Base-by-base conservation (phyloP, 2,113 vertebrate genomes). In the Pelvicachromis taeniatus region DNA sequence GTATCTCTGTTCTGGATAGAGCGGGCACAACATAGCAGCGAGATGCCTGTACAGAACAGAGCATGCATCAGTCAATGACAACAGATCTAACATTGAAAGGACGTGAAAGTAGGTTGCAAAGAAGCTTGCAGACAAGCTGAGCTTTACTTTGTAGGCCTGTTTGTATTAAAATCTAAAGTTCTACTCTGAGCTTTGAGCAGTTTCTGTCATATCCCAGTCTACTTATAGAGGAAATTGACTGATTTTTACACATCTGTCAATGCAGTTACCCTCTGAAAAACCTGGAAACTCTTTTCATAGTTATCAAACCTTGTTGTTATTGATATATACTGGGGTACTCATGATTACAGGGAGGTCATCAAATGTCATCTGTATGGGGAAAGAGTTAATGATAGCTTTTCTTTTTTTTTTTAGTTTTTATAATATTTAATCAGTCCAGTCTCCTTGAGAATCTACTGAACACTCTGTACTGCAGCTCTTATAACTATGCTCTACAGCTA, bases 161-260 rank as follows among this genome's bases (percentile, higher is more conserved):
- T 12, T 13, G 26, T 52, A n/a, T 50, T 52, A 31, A 75, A 0
- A 50, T 0, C 5, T 8, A 14, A 58, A 61, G 9, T 9, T 77
- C 19, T 35, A 16, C 42, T 55, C 33, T 26, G 77, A 17, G 7
- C 19, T 55, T 10, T 65, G 19, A 65, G 6, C 35, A 14, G n/a
- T 23, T 40, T 65, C 35, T 9, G 21, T 65, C 33, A 3, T 38
- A 21, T 40, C 35, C 13, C 61, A 65, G 61, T 2, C n/a, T 21
- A 9, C 21, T 65, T 23, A 40, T 0, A 65, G 61, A 65, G n/a
- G 0, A 9, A 65, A 40, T 40, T 65, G 12, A 0, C 61, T 40
- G 61, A 40, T 21, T 65, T n/a, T n/a, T n/a, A n/a, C n/a, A n/a
- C n/a, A n/a, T 65, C 2, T 0, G 35, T 35, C 35, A 14, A 21